A percentile compares a stretch with the other conserved stretches of the same genome.
These are phyloP conservation scores for Ptiloglossa arizonensis DNA, from an alignment of 1,140 invertebrate genomes.

Conservation along the genomic window DNA sequence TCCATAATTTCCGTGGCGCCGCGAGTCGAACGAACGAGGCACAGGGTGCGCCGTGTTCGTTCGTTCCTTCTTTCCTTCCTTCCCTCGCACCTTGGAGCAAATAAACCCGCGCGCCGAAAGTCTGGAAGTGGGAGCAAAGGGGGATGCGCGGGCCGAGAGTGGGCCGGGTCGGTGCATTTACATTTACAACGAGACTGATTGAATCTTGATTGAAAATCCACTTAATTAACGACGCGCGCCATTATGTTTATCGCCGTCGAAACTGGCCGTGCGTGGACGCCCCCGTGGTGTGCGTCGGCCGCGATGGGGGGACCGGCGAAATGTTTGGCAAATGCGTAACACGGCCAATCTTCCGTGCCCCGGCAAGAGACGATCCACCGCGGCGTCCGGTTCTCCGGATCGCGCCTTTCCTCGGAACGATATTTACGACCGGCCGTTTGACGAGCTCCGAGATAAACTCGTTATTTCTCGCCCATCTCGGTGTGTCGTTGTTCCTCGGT, in stretches of 20 bases:
- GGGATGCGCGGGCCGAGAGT: constrained; percentile 27
- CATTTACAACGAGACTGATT: constrained; percentile 78
- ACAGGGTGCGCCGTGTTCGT: constrained; percentile 10
- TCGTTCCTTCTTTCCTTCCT: too few species aligned
- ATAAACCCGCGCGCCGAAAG: constrained; percentile 34
- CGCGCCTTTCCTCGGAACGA: constrained; percentile 3
- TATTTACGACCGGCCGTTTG: constrained; percentile 14
- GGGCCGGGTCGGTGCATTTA: constrained; percentile 67
- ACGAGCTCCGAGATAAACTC: constrained; percentile 6
- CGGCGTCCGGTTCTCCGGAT: constrained; percentile 33
- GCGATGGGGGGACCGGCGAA: constrained; percentile 38
- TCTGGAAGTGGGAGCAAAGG: constrained; percentile 23
- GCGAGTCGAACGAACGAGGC: too few species aligned
- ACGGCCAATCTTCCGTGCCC: constrained; percentile 51
- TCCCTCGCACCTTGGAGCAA: constrained; percentile 40
- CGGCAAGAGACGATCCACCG: constrained; percentile 56
- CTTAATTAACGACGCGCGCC: constrained; percentile 74
- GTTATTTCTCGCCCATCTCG: not conserved
- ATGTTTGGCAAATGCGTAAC: constrained; percentile 65
- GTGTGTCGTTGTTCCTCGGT: not conserved
- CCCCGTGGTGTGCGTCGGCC: constrained; percentile 2
- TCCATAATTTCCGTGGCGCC: too few species aligned
- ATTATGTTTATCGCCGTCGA: constrained; percentile 72
- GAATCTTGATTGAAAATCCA: constrained; percentile 78
- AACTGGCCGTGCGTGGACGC: constrained; percentile 41